Base-by-base conservation (phyloP, 1,140 invertebrate genomes). In the Phthorimaea operculella region DNA sequence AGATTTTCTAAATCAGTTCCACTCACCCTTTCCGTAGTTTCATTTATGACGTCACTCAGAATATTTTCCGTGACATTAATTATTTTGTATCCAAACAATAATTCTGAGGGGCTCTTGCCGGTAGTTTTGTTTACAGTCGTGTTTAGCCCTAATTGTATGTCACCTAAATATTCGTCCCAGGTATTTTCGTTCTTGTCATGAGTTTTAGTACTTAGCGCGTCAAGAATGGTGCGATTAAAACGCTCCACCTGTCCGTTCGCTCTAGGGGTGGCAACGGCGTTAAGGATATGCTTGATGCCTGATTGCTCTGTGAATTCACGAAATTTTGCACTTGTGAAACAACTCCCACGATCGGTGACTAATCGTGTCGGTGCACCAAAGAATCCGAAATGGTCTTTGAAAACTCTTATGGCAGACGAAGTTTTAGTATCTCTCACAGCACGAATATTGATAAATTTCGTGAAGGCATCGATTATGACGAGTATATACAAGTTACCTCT, bases 271-370 rank as follows among this genome's bases (percentile, higher is more conserved):
- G 51, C 51, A 39, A 52, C 51, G 6, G 51, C 51, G 36, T 52
- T 52, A 11, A 52, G 15, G 3, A 52, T 15, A 39, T 52, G 51
- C 5, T 33, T 10, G 6, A 52, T 52, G 15, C 51, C 51, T 15
- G 34, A 52, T 52, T 52, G 21, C 21, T 54, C 18, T 12, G 18
- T 54, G 21, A 44, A 54, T 54, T 44, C 16, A 14, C 44, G 42
- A 54, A 54, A 54, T 44, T 54, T 54, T 4, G 42, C 18, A 53
- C 51, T 53, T 21, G 51, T 53, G 17, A 53, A 53, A 10, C 34
- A 53, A 5, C 34, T 18, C 10, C 52, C 52, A n/a, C 42, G 52
- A 15, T 54, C 52, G 8, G 52, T 54, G 17, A 54, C 44, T 5
- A 54, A 28, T 6, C 52, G 52, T 18, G 39, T n/a, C 16, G 52